phyloP scores from a whole-genome alignment of 2,113 vertebrate species.

The Phasianus colchicus region DNA sequence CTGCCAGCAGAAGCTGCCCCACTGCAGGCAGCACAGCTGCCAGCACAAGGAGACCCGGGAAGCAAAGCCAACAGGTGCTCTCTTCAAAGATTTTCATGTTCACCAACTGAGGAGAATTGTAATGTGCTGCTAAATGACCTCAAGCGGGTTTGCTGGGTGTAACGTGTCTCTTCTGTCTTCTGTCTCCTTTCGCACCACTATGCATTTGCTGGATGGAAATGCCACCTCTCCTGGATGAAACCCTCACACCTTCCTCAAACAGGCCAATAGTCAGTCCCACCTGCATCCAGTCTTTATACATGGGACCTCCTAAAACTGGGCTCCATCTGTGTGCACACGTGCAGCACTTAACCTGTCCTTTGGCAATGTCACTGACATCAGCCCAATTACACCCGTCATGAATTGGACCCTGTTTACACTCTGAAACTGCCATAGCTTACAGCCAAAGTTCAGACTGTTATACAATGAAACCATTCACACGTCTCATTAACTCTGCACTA shows the following conservation, averaged over 20 bases:
- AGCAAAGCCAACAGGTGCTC: background rate
- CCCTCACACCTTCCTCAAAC: background rate
- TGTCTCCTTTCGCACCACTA: background rate
- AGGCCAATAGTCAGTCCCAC: background rate
- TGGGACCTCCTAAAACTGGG: background rate
- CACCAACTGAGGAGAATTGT: background rate
- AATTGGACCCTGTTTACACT: slow-evolving; percentile 36
- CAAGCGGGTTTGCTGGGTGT: background rate
- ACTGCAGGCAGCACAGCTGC: background rate
- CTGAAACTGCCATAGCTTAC: slow-evolving; percentile 16
- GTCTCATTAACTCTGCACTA: slow-evolving; percentile 46
- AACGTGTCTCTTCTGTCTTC: background rate
- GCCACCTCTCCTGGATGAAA: background rate
- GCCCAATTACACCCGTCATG: slow-evolving; percentile 38
- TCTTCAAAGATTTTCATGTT: background rate
- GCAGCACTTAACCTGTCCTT: slow-evolving; percentile 20
- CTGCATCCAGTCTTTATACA: fast-evolving
- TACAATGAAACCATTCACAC: slow-evolving; percentile 61
- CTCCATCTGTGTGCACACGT: background rate
- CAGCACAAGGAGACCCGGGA: background rate
- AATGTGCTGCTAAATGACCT: background rate
- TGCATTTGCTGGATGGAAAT: background rate
- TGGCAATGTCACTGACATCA: background rate
- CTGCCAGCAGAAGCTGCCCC: background rate
- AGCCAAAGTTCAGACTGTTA: background rate